phyloP scores from a whole-genome alignment of 2,797 vertebrate genomes.

The Eulemur rubriventer region DNA sequence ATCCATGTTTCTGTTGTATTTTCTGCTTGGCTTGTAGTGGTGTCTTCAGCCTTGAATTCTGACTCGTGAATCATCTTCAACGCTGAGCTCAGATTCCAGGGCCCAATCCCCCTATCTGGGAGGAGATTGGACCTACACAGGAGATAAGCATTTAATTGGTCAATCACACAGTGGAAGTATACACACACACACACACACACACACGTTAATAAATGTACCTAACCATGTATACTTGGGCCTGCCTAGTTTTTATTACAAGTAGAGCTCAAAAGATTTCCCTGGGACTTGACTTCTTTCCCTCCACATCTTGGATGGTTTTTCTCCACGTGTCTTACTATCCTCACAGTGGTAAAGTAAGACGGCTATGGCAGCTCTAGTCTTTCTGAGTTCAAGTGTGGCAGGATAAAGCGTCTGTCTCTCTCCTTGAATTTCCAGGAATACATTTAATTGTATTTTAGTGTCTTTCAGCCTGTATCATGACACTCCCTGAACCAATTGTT shows the following conservation, averaged over 20 bases:
- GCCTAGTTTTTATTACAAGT: background rate
- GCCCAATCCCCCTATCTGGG: background rate
- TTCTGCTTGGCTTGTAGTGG: background rate
- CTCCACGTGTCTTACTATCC: background rate
- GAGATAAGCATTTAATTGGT: background rate
- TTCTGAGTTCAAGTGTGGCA: background rate
- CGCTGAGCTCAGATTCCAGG: background rate
- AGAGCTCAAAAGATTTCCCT: background rate
- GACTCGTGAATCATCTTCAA: background rate
- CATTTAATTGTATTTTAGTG: background rate
- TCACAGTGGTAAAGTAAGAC: background rate
- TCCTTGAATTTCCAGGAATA: background rate
- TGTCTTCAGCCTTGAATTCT: background rate
- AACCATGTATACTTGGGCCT: background rate
- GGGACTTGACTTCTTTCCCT: background rate
- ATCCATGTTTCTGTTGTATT: background rate
- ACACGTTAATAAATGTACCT: background rate
- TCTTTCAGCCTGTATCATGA: background rate
- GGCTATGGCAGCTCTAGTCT: background rate
- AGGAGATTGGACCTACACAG: background rate
- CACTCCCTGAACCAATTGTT: background rate
- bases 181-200: too few relatives aligned
- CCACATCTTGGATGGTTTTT: background rate
- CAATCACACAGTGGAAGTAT: background rate
- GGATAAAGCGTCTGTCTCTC: background rate